Evolutionary conservation across 2,797 vertebrate species (phyloP).

Genomic region (Choloepus didactylus): DNA sequence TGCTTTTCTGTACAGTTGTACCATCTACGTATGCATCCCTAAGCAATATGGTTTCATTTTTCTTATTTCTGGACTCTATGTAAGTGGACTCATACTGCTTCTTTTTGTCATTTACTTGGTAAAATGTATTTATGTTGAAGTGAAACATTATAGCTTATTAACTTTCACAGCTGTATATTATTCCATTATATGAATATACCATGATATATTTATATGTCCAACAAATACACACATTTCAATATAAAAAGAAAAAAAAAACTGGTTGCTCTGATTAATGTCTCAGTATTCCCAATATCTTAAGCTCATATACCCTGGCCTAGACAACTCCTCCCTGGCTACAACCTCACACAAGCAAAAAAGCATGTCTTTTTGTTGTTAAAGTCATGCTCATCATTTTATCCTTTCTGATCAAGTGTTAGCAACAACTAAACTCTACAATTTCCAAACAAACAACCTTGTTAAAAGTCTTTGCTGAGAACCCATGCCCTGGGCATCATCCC

Average conservation of each 20-base stretch:
- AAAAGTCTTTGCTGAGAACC: conserved; percentile 25
- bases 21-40: neutral
- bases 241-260: neutral
- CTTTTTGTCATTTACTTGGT: neutral
- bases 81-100: neutral
- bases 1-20: neutral
- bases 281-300: neutral
- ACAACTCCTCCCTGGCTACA: neutral
- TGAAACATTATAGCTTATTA: neutral
- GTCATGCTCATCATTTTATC: conserved; percentile 44
- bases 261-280: neutral
- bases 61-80: conserved; percentile 6
- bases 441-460: neutral
- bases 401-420: conserved; percentile 28
- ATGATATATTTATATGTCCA: conserved; percentile 2
- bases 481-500: neutral
- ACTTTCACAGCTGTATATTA: neutral
- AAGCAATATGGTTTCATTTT: neutral
- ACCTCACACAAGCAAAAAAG: neutral
- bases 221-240: neutral
- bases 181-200: neutral
- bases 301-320: neutral
- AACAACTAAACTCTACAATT: conserved; percentile 17
- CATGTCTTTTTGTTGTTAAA: neutral
- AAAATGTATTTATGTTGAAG: neutral